Evolutionary conservation across 2,888 invertebrate genomes (phyloP), one percentile per base, ranked within the genome.

Genomic region (Argyra leucocephala): DNA sequence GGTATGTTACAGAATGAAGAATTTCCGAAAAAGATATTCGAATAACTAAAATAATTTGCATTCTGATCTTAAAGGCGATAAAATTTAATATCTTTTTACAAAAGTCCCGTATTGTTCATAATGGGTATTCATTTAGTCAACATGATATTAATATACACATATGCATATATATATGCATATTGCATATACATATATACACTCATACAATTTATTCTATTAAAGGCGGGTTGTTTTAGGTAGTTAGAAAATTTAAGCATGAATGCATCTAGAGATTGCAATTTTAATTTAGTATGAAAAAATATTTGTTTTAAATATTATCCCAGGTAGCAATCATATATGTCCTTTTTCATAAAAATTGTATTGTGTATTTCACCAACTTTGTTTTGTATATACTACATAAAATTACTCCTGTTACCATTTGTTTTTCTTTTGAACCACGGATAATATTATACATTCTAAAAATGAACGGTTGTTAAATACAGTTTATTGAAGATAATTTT

Each of bases 11-110:
- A 48, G 15, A 48, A 48, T 18, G n/a, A 3, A 48, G 12, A 48
- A 48, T 48, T 48, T 48, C 48, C 48, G 48, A 48, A 48, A 48
- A 48, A 48, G 48, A 48, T 48, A 48, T 48, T 48, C 48, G n/a
- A 48, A 48, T 48, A 48, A 48, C 48, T 48, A 48, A 48, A 48
- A 48, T 48, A 48, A 48, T 48, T 48, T 48, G 48, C 48, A 48
- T 48, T 48, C 48, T 48, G 48, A 48, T 48, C 2, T 48, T 48
- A 48, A 48, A n/a, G 18, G 48, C 48, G 48, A 48, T 48, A 48
- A 48, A 48, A 48, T 48, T 48, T 48, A 48, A 48, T 48, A 48
- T 48, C 48, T 48, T 18, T 48, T 48, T 48, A 18, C 48, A 48
- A 48, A 48, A 48, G 48, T 15, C 48, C 48, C 48, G 48, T 48